phyloP scores from a whole-genome alignment of 2,888 invertebrate genomes.

The Perizoma flavofasciatum region DNA sequence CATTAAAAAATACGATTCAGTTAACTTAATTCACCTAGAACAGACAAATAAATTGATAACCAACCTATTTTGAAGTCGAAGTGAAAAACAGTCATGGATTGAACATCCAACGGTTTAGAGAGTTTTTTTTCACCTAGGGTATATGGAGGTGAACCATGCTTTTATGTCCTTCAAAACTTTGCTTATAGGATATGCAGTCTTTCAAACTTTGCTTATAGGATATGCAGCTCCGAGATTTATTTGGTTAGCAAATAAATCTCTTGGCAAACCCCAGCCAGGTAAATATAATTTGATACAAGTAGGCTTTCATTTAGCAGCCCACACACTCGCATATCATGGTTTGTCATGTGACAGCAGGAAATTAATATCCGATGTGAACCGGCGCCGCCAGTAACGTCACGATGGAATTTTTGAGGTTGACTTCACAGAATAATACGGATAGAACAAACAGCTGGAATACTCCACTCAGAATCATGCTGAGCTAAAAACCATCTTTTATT shows the following conservation, averaged over 20 bases:
- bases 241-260: not conserved
- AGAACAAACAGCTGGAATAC: slow-evolving; percentile 1
- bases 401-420: slow-evolving; percentile 8
- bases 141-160: too few species aligned
- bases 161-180: too few species aligned
- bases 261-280: not conserved
- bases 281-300: not conserved
- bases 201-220: too few species aligned
- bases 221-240: not conserved
- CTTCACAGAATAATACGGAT: not conserved
- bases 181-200: not conserved
- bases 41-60: too few species aligned
- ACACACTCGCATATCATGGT: slow-evolving; percentile 13
- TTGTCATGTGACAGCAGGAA: slow-evolving; percentile 34
- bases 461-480: not conserved
- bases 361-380: slow-evolving; percentile 30
- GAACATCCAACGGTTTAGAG: too few species aligned
- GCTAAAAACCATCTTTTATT: too few species aligned
- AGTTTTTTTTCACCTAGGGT: too few species aligned
- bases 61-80: too few species aligned
- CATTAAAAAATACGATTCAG: too few species aligned
- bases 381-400: slow-evolving; percentile 4
- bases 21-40: too few species aligned
- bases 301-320: slow-evolving; percentile 14
- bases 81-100: too few species aligned